Conservation (phyloP, 2,888 invertebrate species). For the Drosophila nr. perissopoda region DNA sequence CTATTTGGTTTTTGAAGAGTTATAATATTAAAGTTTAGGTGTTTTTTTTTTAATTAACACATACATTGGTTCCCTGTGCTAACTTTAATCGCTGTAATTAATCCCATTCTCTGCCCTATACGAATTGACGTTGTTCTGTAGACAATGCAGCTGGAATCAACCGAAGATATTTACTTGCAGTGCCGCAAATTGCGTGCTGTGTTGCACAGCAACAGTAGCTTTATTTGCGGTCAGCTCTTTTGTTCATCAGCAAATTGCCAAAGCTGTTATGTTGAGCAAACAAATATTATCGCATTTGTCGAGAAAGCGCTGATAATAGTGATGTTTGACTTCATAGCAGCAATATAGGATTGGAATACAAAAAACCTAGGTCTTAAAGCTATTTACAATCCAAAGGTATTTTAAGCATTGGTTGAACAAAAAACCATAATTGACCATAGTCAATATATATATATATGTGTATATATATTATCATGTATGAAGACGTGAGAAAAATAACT, state of each 20-base stretch:
- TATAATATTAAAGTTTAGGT: neutral
- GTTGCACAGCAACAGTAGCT: slow-evolving; percentile 30
- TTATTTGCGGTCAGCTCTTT: slow-evolving; percentile 40
- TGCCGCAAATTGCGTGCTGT: slow-evolving; percentile 39
- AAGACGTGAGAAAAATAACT: neutral
- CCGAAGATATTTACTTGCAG: slow-evolving; percentile 29
- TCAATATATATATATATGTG: too few species aligned
- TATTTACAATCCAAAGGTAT: neutral
- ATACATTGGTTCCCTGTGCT: neutral
- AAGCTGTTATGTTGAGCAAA: slow-evolving; percentile 16
- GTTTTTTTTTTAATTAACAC: neutral
- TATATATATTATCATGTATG: too few species aligned
- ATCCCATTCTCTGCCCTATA: neutral
- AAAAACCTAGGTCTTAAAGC: too few species aligned
- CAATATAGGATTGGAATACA: too few species aligned
- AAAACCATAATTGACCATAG: neutral
- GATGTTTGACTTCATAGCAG: slow-evolving; percentile 1
- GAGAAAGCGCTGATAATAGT: neutral
- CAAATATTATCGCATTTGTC: slow-evolving; percentile 31
- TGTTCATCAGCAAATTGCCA: slow-evolving; percentile 41
- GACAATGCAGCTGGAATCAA: slow-evolving; percentile 41
- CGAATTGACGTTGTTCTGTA: slow-evolving; percentile 16
- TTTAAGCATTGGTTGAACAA: neutral
- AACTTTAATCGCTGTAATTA: neutral
- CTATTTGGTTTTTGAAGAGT: neutral